Evolutionary conservation across 2,888 invertebrate species (phyloP).

Genomic region (Idaea aversata): DNA sequence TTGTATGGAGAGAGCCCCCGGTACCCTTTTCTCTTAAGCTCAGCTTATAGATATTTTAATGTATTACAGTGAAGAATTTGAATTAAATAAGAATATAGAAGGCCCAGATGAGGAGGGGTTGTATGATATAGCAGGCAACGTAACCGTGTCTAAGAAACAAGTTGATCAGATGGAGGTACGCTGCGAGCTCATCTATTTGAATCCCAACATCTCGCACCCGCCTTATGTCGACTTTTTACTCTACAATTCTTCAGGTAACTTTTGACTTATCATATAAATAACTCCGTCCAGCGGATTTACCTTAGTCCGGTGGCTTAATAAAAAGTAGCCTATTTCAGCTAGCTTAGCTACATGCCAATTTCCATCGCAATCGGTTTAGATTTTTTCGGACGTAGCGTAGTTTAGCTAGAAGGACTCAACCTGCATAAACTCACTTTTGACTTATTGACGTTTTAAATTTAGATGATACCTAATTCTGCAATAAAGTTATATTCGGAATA

Average conservation of each 20-base stretch:
- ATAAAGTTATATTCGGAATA: too few relatives aligned
- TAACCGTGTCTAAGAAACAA: slow-evolving; percentile 32
- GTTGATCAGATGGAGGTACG: slow-evolving; percentile 41
- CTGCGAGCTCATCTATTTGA: slow-evolving; percentile 52
- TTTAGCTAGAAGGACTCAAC: too few relatives aligned
- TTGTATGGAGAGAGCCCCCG: too few relatives aligned
- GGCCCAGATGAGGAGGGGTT: slow-evolving; percentile 38
- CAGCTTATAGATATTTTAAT: too few relatives aligned
- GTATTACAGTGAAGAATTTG: slow-evolving; percentile 25
- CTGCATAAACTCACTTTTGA: too few relatives aligned
- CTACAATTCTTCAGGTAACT: slow-evolving; percentile 40
- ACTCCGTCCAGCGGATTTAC: not conserved
- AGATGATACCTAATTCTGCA: too few relatives aligned
- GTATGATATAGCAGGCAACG: slow-evolving; percentile 43
- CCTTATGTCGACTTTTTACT: slow-evolving; percentile 31
- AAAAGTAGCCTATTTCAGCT: slow-evolving; percentile 7
- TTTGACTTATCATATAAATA: not conserved
- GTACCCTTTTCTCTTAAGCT: too few relatives aligned
- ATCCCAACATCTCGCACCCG: slow-evolving; percentile 43
- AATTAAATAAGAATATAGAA: slow-evolving; percentile 33
- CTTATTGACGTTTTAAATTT: too few relatives aligned
- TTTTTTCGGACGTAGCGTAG: too few relatives aligned
- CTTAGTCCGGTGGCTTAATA: slow-evolving; percentile 9
- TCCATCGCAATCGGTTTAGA: too few relatives aligned
- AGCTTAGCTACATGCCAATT: too few relatives aligned